These are phyloP conservation scores for Lutraria rhynchaena DNA, from an alignment of 1,140 invertebrate genomes.

Conservation along the genomic window DNA sequence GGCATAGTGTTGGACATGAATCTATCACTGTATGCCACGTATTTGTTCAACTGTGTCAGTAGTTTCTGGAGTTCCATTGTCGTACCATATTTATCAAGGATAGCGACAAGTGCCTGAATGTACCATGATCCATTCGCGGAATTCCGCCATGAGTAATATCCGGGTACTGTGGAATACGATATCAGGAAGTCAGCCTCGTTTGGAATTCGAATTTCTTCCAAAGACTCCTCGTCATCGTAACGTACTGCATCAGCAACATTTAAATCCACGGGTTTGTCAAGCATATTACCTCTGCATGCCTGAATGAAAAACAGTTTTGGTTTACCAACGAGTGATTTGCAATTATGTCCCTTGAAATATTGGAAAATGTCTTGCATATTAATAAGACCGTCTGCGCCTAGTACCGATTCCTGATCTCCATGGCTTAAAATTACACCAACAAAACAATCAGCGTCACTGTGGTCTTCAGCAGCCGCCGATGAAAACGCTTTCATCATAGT, in stretches of 20 bases:
- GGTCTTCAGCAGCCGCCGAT: constrained; percentile 47
- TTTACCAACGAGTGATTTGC: constrained; percentile 67
- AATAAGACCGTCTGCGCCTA: constrained; percentile 66
- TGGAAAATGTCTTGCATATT: constrained; percentile 66
- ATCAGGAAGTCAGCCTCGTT: constrained; percentile 71
- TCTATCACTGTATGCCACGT: constrained; percentile 26
- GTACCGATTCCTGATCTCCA: constrained; percentile 67
- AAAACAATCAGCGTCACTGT: constrained; percentile 64
- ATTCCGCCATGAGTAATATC: constrained; percentile 67
- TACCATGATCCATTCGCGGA: constrained; percentile 68
- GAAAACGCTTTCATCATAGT: constrained; percentile 29
- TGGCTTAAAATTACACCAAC: constrained; percentile 72
- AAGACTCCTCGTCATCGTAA: background rate
- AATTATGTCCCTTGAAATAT: constrained; percentile 70
- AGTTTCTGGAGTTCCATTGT: constrained; percentile 42
- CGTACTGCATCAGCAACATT: constrained; percentile 42
- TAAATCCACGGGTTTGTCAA: constrained; percentile 17
- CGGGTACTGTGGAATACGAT: constrained; percentile 70
- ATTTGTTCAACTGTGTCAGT: constrained; percentile 37
- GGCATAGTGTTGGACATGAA: constrained; percentile 39
- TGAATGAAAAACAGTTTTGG: constrained; percentile 79
- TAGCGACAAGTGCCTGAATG: constrained; percentile 53
- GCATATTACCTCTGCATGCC: constrained; percentile 73
- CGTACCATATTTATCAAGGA: constrained; percentile 53
- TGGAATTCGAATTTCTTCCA: constrained; percentile 58